Evolutionary conservation across 2,888 invertebrate genomes (phyloP), one percentile per base, ranked within the genome.

Genomic region (Melitaea athalia): DNA sequence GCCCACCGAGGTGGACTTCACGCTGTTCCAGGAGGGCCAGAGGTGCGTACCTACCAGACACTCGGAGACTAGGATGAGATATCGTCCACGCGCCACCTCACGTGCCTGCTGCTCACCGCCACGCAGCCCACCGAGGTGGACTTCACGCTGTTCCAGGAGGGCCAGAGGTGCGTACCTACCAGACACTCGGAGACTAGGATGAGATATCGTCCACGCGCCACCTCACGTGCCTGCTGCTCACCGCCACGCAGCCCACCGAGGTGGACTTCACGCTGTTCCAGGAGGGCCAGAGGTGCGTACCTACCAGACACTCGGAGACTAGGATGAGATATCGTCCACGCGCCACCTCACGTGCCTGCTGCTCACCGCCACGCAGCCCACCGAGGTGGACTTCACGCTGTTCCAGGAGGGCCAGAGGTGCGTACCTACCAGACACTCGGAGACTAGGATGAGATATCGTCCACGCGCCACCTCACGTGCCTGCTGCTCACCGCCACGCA

Each of bases 41-140:
- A n/a, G n/a, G n/a, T n/a, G n/a, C n/a, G n/a, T n/a, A n/a, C n/a
- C n/a, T n/a, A n/a, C n/a, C n/a, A n/a, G n/a, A n/a, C n/a, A n/a
- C n/a, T n/a, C 38, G 7, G 15, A 11, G n/a, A 3, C n/a, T 3
- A 7, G 7, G 15, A n/a, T 3, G 17, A 8, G 3, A 17, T n/a
- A n/a, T 97, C 98, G 17, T 96, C 96, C 61, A 95, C 97, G 50
- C 93, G 96, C 52, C 96, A 96, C 81, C 93, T 97, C 63, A 97
- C 97, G 3, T 98, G 98, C 79, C 96, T 98, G 63, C 94, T 97
- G 73, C 93, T 99, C 59, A 98, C 98, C 0, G 97, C 99, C 68
- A 94, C 98, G 62, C 98, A 98, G 85, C 98, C 99, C 11, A 99
- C 99, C 0, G 99, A 99, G 91, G 97, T 99, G 0, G 99, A 99